A percentile compares a stretch with the other conserved stretches of the same genome.
phyloP scores from a whole-genome alignment of 2,113 vertebrate species.

The Raja brachyura region DNA sequence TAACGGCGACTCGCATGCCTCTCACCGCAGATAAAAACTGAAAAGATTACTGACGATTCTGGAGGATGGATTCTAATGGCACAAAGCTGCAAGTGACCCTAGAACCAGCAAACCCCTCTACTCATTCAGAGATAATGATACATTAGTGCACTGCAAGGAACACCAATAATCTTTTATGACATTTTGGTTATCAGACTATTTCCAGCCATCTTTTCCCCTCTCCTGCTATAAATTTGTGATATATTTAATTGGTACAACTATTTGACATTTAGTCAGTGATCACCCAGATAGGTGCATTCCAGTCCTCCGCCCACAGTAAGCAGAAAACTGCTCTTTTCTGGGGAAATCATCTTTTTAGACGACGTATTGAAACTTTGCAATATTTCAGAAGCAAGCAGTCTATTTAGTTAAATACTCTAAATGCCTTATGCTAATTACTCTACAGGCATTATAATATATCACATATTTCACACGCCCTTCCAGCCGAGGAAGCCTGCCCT shows the following conservation, averaged over 20 bases:
- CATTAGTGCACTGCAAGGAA: not conserved
- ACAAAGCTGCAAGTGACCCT: not conserved
- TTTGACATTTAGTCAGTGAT: not conserved
- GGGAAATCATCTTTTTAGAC: not conserved
- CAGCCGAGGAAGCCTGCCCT: not conserved
- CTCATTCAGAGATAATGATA: slow-evolving; percentile 6
- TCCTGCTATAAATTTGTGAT: not conserved
- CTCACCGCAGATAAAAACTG: not conserved
- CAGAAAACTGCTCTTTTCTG: slow-evolving; percentile 1
- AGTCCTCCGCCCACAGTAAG: no score
- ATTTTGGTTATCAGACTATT: not conserved
- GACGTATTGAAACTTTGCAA: not conserved
- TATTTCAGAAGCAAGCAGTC: slow-evolving; percentile 11
- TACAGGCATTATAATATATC: not conserved
- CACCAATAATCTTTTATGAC: not conserved
- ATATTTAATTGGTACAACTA: not conserved
- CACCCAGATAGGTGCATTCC: slow-evolving; percentile 11
- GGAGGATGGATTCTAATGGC: not conserved
- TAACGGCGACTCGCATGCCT: no score
- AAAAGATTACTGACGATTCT: not conserved
- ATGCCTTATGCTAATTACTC: not conserved
- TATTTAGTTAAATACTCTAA: not conserved
- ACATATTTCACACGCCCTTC: not conserved
- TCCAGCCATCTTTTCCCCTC: not conserved
- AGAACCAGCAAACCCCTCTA: not conserved